phyloP scores from a whole-genome alignment of 2,113 vertebrate species.

The Phalacrocorax aristotelis region DNA sequence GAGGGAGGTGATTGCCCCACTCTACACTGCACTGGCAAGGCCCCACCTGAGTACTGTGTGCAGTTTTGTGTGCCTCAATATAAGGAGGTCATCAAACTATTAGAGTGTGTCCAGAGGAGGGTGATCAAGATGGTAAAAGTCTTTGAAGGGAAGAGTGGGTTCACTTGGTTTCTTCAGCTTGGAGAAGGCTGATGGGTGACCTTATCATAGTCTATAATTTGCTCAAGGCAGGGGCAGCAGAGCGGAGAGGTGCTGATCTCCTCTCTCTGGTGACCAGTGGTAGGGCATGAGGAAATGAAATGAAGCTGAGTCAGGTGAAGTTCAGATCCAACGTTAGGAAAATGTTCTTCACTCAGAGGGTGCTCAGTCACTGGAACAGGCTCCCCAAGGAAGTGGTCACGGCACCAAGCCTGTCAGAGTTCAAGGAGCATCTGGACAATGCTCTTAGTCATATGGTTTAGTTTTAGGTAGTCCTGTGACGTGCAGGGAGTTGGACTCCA shows the following conservation, averaged over 20 bases:
- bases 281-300: neutral
- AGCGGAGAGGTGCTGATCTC: neutral
- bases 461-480: neutral
- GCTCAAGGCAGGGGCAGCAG: neutral
- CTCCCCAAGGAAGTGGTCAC: neutral
- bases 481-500: neutral
- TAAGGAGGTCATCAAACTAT: neutral
- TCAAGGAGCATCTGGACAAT: neutral
- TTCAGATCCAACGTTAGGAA: neutral
- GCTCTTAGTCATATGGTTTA: neutral
- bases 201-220: neutral
- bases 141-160: neutral
- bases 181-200: neutral
- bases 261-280: neutral
- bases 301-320: neutral
- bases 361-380: neutral
- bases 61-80: neutral
- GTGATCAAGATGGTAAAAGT: neutral
- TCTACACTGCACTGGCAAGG: neutral
- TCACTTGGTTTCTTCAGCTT: neutral
- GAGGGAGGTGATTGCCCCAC: neutral
- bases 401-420: neutral
- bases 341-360: neutral
- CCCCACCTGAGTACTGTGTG: neutral
- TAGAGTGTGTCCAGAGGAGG: neutral